phyloP scores from a whole-genome alignment of 2,888 invertebrate genomes.

The Watsonalla binaria region DNA sequence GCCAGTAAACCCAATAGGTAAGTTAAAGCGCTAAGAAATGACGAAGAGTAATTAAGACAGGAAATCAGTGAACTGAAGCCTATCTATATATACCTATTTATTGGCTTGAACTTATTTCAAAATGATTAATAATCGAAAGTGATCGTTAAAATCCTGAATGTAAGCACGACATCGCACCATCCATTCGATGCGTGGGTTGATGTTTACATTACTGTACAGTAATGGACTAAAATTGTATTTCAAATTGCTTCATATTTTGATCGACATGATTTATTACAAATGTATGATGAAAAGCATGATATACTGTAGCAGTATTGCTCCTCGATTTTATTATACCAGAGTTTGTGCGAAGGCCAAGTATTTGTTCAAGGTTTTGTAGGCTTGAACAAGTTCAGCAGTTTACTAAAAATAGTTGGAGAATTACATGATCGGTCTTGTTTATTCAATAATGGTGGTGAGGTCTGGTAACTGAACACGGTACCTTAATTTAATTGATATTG shows the following conservation, averaged over 20 bases:
- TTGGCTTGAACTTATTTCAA: background rate
- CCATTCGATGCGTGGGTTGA: background rate
- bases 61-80: background rate
- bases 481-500: no score
- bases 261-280: background rate
- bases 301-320: no score
- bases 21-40: background rate
- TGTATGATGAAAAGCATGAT: background rate
- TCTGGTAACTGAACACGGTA: no score
- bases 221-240: constrained; percentile 3
- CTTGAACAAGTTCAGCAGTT: no score
- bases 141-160: background rate
- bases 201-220: background rate
- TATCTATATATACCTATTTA: no score
- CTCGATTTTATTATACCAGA: no score
- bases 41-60: background rate
- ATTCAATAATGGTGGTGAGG: no score
- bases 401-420: no score
- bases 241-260: constrained; percentile 1
- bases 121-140: constrained; percentile 1
- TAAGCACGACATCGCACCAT: background rate
- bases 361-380: no score
- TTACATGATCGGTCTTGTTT: no score
- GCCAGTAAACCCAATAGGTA: no score
- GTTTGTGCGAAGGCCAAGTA: no score